A percentile compares a stretch with the other conserved stretches of the same genome.
Conservation (phyloP, 1,140 invertebrate genomes). For the Brachystomella parvula region DNA sequence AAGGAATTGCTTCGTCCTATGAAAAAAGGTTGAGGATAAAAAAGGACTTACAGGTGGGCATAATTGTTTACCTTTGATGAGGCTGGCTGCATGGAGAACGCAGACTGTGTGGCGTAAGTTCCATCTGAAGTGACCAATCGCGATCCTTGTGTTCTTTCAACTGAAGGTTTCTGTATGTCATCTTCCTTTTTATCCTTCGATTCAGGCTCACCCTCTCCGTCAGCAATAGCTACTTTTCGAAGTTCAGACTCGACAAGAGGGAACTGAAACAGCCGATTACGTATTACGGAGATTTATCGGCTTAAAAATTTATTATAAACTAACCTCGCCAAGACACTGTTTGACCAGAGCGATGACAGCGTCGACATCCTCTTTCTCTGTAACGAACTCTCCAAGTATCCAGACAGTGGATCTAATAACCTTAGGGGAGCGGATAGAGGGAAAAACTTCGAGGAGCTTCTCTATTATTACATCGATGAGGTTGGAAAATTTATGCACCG, state of each 20-base stretch:
- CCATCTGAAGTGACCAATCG: conserved; percentile 90
- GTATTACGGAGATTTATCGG: too few relatives aligned
- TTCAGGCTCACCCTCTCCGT: conserved; percentile 37
- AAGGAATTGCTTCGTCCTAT: conserved; percentile 48
- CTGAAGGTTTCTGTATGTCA: conserved; percentile 33
- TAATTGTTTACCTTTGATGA: conserved; percentile 40
- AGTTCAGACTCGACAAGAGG: conserved; percentile 86
- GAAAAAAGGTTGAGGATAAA: conserved; percentile 2
- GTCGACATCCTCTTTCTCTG: conserved; percentile 64
- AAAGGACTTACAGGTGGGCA: conserved; percentile 11
- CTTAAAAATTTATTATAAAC: conserved; percentile 19
- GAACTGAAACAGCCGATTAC: too few relatives aligned
- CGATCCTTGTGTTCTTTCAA: conserved; percentile 20
- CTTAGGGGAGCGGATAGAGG: conserved; percentile 70
- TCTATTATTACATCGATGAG: conserved; percentile 56
- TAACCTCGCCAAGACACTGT: conserved; percentile 66
- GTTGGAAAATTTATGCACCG: conserved; percentile 82
- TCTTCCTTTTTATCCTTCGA: conserved; percentile 50
- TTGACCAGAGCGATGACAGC: conserved; percentile 68
- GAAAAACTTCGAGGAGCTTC: conserved; percentile 71
- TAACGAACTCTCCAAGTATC: conserved; percentile 95
- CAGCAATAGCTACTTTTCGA: conserved; percentile 55
- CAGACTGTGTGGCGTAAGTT: conserved; percentile 96
- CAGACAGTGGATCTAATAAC: conserved; percentile 93
- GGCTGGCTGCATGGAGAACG: conserved; percentile 72